phyloP scores from a whole-genome alignment of 1,140 invertebrate genomes.

The Psix sp. region DNA sequence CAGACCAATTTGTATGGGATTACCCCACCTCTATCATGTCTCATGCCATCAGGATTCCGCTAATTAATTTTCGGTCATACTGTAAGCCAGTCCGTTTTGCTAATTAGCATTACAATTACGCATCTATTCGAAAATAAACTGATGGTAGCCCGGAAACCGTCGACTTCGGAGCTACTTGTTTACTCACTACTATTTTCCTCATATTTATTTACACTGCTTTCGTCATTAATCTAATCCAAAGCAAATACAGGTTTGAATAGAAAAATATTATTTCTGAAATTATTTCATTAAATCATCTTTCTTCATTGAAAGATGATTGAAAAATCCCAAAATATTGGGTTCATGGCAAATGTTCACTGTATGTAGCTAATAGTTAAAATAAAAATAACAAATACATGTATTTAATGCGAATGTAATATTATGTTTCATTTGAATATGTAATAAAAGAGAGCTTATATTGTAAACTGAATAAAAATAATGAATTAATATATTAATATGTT shows the following conservation, averaged over 20 bases:
- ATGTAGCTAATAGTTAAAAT: too few relatives aligned
- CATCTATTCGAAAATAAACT: conserved; percentile 36
- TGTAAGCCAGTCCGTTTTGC: conserved; percentile 28
- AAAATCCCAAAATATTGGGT: too few relatives aligned
- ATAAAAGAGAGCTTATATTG: too few relatives aligned
- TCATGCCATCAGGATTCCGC: conserved; percentile 64
- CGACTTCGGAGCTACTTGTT: conserved; percentile 23
- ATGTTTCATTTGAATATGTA: too few relatives aligned
- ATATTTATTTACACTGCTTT: conserved; percentile 43
- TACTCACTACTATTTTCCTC: conserved; percentile 34
- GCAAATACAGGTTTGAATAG: conserved; percentile 26
- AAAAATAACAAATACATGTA: too few relatives aligned
- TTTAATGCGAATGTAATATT: too few relatives aligned
- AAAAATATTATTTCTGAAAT: conserved; percentile 22
- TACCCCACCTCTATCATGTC: conserved; percentile 38
- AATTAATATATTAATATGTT: too few relatives aligned
- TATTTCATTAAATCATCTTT: neutral
- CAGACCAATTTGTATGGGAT: conserved; percentile 49
- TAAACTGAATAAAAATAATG: too few relatives aligned
- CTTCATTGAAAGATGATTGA: neutral
- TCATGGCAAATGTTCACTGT: too few relatives aligned
- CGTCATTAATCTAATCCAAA: conserved; percentile 66
- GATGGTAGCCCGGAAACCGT: conserved; percentile 11
- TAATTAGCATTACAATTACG: conserved; percentile 54
- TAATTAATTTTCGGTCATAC: conserved; percentile 69